These are phyloP conservation scores for Lutjanus argentimaculatus DNA, from an alignment of 2,797 vertebrate genomes.

Conservation along the genomic window DNA sequence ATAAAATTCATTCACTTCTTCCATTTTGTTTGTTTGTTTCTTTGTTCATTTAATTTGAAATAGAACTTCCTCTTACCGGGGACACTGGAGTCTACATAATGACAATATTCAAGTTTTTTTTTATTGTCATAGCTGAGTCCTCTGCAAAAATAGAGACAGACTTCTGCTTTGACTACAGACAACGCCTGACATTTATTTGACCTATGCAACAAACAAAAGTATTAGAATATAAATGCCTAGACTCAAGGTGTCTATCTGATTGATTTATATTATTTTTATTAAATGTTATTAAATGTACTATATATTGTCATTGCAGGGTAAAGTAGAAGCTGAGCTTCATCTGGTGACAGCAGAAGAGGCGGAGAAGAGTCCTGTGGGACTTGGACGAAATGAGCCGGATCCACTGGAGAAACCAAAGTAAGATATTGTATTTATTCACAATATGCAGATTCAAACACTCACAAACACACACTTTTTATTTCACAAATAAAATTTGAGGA, in stretches of 20 bases:
- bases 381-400: conserved; percentile 96
- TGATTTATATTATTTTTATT: background rate
- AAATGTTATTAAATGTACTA: background rate
- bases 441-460: background rate
- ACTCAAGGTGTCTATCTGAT: background rate
- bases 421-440: conserved; percentile 65
- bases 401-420: conserved; percentile 99
- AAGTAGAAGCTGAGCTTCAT: conserved; percentile 97
- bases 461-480: conserved; percentile 15
- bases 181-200: no score
- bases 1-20: no score
- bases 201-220: no score
- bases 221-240: background rate
- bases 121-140: no score
- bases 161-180: no score
- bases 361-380: conserved; percentile 95
- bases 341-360: conserved; percentile 95
- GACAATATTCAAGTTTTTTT: no score
- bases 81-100: no score
- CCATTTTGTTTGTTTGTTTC: no score
- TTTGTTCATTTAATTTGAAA: no score
- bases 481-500: conserved; percentile 13
- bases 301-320: conserved; percentile 87
- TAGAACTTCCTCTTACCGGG: no score
- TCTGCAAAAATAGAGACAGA: no score